Base-by-base conservation (phyloP, 2,888 invertebrate genomes). In the Habrosyne pyritoides region DNA sequence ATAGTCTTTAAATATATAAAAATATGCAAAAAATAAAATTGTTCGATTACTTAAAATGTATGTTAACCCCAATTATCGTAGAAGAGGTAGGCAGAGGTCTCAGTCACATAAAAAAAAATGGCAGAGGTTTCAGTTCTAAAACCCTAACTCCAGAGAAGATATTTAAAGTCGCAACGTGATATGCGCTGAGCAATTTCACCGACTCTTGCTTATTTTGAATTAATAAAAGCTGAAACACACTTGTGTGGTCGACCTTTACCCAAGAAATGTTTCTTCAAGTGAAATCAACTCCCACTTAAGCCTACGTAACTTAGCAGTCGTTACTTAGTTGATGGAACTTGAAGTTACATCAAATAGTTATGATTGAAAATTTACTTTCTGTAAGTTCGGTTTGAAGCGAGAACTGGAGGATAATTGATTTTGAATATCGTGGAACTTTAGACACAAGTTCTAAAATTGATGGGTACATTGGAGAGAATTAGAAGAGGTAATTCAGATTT, bases 361-460 rank as follows among this genome's bases (percentile, higher is more conserved):
- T 36, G 14, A 36, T 36, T 42, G 42, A 42, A 33, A 42, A 42
- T 42, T 14, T 42, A 42, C 42, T 42, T 42, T 42, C 14, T 18
- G 8, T 42, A 8, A 42, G 42, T 42, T 42, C 2, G 18, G 42
- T 18, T 42, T 42, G 42, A 42, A 18, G 18, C 18, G 42, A 42
- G 12, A 42, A 42, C 6, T 42, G 33, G 18, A 5, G 42, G 42
- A 42, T 42, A 42, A 42, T 42, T 42, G 42, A 42, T 42, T 42
- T 42, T 42, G 42, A 42, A 42, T 42, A 42, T 42, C 42, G 8
- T 42, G 18, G n/a, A 42, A 42, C 42, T 42, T 42, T 42, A 6
- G 18, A 42, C 42, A 42, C 42, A 8, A 42, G 18, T 18, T 42
- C 18, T n/a, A 42, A 42, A 36, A 36, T 7, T n/a, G 14, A 14